A percentile compares a stretch with the other conserved stretches of the same genome.
These are phyloP conservation scores for Pocillopora damicornis DNA, from an alignment of 64 coral and sea anemone species.

Conservation along the genomic window DNA sequence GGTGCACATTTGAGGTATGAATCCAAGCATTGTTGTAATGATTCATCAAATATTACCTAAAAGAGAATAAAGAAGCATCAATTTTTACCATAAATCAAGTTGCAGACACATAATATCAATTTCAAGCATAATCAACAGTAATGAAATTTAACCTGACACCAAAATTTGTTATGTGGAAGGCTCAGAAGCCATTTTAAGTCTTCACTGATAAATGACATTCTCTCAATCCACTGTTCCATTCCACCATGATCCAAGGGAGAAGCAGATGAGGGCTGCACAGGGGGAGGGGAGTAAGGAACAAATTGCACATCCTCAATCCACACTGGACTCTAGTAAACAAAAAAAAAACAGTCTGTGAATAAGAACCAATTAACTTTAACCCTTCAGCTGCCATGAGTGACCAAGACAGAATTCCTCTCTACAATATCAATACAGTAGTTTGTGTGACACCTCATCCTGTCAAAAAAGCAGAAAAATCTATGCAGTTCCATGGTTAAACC, in stretches of 20 bases:
- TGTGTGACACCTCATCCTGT: too few species aligned
- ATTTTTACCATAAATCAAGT: too few species aligned
- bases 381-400: too few species aligned
- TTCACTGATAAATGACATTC: slow-evolving; percentile 66
- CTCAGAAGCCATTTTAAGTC: slow-evolving; percentile 86
- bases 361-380: background rate
- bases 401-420: too few species aligned
- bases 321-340: slow-evolving; percentile 46
- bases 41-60: slow-evolving; percentile 96
- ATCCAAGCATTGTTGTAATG: slow-evolving; percentile 79
- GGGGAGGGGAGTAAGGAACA: slow-evolving; percentile 50
- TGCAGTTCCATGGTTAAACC: too few species aligned
- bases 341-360: background rate
- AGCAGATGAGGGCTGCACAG: slow-evolving; percentile 11
- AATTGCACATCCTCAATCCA: slow-evolving; percentile 74
- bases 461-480: too few species aligned
- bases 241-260: slow-evolving; percentile 31
- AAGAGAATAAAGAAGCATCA: background rate
- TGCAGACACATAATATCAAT: too few species aligned
- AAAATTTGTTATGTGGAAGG: slow-evolving; percentile 78
- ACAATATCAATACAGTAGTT: background rate
- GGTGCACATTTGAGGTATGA: slow-evolving; percentile 77
- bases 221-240: slow-evolving; percentile 86
- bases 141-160: slow-evolving; percentile 69
- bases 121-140: too few species aligned